phyloP scores from a whole-genome alignment of 2,888 invertebrate species.

The Eupithecia centaureata region DNA sequence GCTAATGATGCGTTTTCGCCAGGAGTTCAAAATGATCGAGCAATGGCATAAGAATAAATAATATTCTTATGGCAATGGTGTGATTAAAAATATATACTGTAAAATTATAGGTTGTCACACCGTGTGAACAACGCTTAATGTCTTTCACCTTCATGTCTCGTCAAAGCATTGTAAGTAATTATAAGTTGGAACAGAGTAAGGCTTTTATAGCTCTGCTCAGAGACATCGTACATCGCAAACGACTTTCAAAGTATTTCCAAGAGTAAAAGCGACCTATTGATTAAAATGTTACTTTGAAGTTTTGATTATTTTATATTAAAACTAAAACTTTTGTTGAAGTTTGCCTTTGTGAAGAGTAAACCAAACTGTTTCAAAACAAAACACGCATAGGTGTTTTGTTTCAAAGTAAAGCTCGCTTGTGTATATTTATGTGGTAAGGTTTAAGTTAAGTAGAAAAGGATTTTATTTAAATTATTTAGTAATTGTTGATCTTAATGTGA shows the following conservation, averaged over 20 bases:
- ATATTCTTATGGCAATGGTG: too few relatives aligned
- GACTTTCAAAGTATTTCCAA: constrained; percentile 32
- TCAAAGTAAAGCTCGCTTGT: neutral
- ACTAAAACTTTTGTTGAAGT: constrained; percentile 13
- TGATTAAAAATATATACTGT: too few relatives aligned
- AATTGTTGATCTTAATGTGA: too few relatives aligned
- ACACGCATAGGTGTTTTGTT: neutral
- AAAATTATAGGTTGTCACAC: neutral
- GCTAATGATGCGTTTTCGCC: too few relatives aligned
- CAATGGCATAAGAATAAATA: too few relatives aligned
- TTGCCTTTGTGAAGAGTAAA: constrained; percentile 5
- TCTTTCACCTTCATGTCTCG: neutral
- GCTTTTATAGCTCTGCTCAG: constrained; percentile 6
- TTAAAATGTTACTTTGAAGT: constrained; percentile 13
- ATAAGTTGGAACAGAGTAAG: constrained; percentile 4
- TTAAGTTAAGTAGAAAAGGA: neutral
- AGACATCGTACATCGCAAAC: constrained; percentile 14
- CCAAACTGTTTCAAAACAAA: neutral
- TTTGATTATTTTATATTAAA: constrained; percentile 13
- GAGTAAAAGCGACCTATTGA: constrained; percentile 28
- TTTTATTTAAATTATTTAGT: too few relatives aligned
- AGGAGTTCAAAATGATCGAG: too few relatives aligned
- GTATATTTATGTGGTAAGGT: neutral
- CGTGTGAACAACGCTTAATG: neutral
- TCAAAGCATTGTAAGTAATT: constrained; percentile 7